Percentiles rank a stretch among this genome's conserved stretches.
These are phyloP conservation scores for Streptopelia turtur DNA, from an alignment of 2,797 vertebrate genomes.

Conservation along the genomic window DNA sequence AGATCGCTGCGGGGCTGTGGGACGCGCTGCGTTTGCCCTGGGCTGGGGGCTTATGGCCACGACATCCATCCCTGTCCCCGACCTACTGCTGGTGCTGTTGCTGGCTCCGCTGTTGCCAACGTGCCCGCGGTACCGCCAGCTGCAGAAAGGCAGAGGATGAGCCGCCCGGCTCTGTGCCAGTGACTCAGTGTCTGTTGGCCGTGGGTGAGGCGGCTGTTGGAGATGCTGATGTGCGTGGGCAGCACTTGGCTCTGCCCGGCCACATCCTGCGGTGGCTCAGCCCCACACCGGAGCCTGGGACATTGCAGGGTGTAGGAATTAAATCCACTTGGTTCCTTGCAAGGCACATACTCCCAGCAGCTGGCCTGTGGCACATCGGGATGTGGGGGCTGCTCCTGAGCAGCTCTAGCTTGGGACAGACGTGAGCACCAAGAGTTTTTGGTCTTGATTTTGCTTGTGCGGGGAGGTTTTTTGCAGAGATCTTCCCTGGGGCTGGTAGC, in stretches of 20 bases:
- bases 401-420: neutral
- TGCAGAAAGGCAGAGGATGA: neutral
- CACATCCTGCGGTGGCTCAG: slow-evolving; percentile 14
- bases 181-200: slow-evolving; percentile 23
- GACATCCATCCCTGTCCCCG: neutral
- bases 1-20: neutral
- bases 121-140: neutral
- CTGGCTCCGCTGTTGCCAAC: accelerated
- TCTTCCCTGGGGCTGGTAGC: neutral
- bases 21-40: accelerated
- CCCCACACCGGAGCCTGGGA: neutral
- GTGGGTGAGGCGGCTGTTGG: neutral
- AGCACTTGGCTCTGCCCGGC: neutral
- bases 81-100: neutral
- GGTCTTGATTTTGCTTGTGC: neutral
- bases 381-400: neutral
- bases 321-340: accelerated
- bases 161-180: neutral
- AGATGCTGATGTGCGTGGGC: neutral
- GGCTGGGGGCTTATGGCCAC: neutral
- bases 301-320: neutral
- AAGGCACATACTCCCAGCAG: neutral
- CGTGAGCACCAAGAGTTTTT: accelerated
- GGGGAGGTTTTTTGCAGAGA: neutral
- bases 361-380: accelerated